Evolutionary conservation across 2,797 vertebrate genomes (phyloP), one percentile per base, ranked within the genome.

Genomic region (Phoeniculus purpureus): DNA sequence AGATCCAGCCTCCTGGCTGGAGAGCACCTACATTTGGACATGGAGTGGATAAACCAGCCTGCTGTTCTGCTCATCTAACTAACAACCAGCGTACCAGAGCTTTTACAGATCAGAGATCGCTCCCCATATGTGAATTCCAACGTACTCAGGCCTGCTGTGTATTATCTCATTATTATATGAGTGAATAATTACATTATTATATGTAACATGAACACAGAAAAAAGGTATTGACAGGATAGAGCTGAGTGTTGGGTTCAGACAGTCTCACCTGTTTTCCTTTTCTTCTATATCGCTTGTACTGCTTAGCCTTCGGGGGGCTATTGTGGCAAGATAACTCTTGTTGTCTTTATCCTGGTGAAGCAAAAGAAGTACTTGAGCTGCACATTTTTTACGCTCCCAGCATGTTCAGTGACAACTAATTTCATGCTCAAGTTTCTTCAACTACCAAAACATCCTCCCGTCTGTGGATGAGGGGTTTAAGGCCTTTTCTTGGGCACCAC

Each of bases 211-310:
- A 71, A 55, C 34, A 68, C 1, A 82, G 60, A 47, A 50, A 37
- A 85, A 60, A 52, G 23, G 13, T 19, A 67, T 26, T 67, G 13
- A 21, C 32, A 72, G 50, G 34, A 67, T 50, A 88, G 78, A 81
- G 34, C 26, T 27, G 45, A 87, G 62, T 59, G 54, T 14, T 23
- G 54, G 29, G 32, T 43, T 91, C 31, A 92, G 47, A 55, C 78
- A 81, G 26, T 40, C 92, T 96, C 95, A 98, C 98, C 98, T 97
- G 96, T 98, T 98, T 79, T 98, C 98, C 78, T 98, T 98, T 89
- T 98, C 98, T 93, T 98, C 98, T 73, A 94, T 84, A 56, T 97
- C 97, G 4, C 94, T 94, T 0, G 95, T 90, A 71, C 93, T 97
- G 88, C 91, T 96, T 45, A 97, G 95, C 85, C 96, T 97, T 92